Conservation (phyloP, 2,797 vertebrate species). For the Sebastes alutus region DNA sequence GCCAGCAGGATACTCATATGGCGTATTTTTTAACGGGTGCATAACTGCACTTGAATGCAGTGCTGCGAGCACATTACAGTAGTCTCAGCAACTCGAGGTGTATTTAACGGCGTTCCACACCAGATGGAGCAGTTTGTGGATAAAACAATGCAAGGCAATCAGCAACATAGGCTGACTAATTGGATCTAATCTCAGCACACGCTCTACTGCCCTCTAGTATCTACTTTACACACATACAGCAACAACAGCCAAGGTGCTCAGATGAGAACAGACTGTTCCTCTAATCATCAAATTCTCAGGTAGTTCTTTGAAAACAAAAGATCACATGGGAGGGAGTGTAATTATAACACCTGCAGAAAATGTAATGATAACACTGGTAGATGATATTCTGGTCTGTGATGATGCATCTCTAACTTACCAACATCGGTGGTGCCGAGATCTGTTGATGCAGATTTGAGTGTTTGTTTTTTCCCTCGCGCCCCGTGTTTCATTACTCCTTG, state of each 20-base stretch:
- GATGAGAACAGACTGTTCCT: not conserved
- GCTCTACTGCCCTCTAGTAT: not conserved
- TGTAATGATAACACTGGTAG: not conserved
- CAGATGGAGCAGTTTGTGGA: not conserved
- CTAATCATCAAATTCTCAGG: not conserved
- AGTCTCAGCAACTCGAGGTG: not conserved
- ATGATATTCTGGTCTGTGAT: not conserved
- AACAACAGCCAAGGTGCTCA: not conserved
- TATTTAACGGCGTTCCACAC: not conserved
- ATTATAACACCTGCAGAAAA: not conserved
- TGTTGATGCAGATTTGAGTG: constrained; percentile 95
- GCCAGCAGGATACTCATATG: not conserved
- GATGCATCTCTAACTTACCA: constrained; percentile 81
- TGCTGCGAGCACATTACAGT: not conserved
- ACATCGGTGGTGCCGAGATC: constrained; percentile 95
- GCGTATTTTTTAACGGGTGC: not conserved
- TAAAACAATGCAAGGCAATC: not conserved
- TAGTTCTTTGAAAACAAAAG: not conserved
- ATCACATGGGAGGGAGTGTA: not conserved
- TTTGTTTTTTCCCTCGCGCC: constrained; percentile 91
- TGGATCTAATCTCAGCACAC: not conserved
- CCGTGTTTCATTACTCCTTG: constrained; percentile 94
- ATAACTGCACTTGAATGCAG: not conserved
- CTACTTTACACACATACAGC: not conserved
- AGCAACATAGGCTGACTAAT: not conserved